Evolutionary conservation across 2,888 invertebrate genomes (phyloP).

Genomic region (Pimpla rufipes): DNA sequence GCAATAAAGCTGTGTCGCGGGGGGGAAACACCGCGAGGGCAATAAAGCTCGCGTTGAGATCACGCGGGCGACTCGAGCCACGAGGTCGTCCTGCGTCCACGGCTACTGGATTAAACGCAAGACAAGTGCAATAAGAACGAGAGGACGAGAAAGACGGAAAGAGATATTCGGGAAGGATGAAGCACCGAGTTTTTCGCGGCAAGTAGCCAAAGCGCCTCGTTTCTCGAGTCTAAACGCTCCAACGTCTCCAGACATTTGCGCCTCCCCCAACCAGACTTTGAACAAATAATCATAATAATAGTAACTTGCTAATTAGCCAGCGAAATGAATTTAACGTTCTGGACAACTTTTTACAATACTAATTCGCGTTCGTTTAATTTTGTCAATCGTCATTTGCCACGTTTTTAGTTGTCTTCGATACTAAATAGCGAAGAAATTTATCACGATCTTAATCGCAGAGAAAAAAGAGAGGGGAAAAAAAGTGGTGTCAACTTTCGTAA

Average conservation of each 20-base stretch:
- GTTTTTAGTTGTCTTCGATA: not conserved
- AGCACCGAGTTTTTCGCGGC: conserved; percentile 63
- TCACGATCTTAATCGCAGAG: not conserved
- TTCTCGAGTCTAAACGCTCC: conserved; percentile 42
- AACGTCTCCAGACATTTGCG: conserved; percentile 15
- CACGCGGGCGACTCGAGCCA: conserved; percentile 19
- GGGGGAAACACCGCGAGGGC: conserved; percentile 16
- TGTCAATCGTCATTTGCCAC: too few relatives aligned
- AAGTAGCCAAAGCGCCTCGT: conserved; percentile 63
- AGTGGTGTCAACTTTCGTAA: too few relatives aligned
- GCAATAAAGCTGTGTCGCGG: conserved; percentile 40
- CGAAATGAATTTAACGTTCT: too few relatives aligned
- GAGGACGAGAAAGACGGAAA: conserved; percentile 43
- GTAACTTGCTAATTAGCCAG: conserved; percentile 5
- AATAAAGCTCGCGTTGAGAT: conserved; percentile 61
- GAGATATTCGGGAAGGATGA: conserved; percentile 45
- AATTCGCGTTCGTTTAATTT: too few relatives aligned
- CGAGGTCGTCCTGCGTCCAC: conserved; percentile 46
- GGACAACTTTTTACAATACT: too few relatives aligned
- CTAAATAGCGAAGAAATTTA: not conserved
- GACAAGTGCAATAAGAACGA: conserved; percentile 68
- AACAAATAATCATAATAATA: conserved; percentile 15
- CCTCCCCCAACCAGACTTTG: not conserved
- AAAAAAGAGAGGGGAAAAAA: not conserved
- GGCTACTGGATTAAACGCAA: conserved; percentile 49